Percentiles rank a stretch among this genome's conserved stretches.
Evolutionary conservation across 2,888 invertebrate genomes (phyloP).

Genomic region (Drosophila putrida): DNA sequence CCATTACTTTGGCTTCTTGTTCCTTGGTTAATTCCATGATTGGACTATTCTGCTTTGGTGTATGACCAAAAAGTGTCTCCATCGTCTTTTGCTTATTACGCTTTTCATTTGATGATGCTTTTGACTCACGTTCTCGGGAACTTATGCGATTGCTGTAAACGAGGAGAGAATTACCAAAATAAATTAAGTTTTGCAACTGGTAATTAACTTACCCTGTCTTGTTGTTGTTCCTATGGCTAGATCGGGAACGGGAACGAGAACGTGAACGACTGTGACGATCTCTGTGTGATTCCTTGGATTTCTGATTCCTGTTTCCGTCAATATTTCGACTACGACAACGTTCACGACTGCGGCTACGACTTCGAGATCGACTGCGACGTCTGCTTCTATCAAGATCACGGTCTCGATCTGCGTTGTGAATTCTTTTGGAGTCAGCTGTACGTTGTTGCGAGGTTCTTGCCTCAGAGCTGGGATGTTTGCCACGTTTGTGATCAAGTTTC

Average conservation of each 20-base stretch:
- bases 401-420: constrained; percentile 4
- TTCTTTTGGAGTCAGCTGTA: constrained; percentile 9
- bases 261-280: constrained; percentile 34
- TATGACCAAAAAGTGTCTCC: constrained; percentile 16
- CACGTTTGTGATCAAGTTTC: constrained; percentile 10
- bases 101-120: constrained; percentile 2
- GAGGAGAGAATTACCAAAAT: constrained; percentile 2
- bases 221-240: constrained; percentile 5
- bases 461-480: background rate
- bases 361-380: constrained; percentile 34
- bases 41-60: constrained; percentile 5
- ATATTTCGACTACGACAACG: constrained; percentile 10
- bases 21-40: background rate
- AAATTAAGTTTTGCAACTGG: background rate
- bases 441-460: background rate
- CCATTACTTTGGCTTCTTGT: background rate
- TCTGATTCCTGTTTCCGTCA: background rate
- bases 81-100: background rate
- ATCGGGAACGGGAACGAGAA: constrained; percentile 22
- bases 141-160: constrained; percentile 30
- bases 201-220: constrained; percentile 38
- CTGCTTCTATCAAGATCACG: constrained; percentile 26
- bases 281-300: background rate
- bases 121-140: constrained; percentile 12
- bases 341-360: constrained; percentile 25